Percentiles rank a stretch among this genome's conserved stretches.
Conservation (phyloP, 2,113 vertebrate genomes). For the Cyanoramphus novaezelandiae region DNA sequence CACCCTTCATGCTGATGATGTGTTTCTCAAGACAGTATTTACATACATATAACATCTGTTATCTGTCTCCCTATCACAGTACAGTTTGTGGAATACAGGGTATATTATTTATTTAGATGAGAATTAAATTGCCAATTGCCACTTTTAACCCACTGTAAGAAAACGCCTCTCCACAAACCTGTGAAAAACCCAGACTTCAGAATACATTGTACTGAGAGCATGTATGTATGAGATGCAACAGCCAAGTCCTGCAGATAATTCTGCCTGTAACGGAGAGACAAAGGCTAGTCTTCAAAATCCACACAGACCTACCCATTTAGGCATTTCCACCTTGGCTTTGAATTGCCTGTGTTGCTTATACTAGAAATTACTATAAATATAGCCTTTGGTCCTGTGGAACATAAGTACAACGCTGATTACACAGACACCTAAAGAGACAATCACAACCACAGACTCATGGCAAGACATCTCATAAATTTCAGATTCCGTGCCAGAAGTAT, state of each 20-base stretch:
- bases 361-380: neutral
- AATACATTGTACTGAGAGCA: neutral
- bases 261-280: neutral
- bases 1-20: neutral
- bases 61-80: neutral
- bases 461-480: neutral
- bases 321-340: neutral
- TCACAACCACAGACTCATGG: neutral
- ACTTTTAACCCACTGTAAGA: neutral
- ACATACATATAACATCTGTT: neutral
- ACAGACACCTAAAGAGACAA: neutral
- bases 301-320: neutral
- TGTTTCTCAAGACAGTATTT: neutral
- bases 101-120: neutral
- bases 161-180: neutral
- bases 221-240: accelerated
- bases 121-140: neutral
- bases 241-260: neutral
- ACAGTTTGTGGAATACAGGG: neutral
- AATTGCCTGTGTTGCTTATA: neutral
- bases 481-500: neutral
- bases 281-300: neutral
- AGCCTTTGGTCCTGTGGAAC: neutral
- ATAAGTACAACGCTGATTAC: neutral
- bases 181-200: neutral